phyloP scores from a whole-genome alignment of 64 coral and sea anemone genomes.

The Pachyseris speciosa region DNA sequence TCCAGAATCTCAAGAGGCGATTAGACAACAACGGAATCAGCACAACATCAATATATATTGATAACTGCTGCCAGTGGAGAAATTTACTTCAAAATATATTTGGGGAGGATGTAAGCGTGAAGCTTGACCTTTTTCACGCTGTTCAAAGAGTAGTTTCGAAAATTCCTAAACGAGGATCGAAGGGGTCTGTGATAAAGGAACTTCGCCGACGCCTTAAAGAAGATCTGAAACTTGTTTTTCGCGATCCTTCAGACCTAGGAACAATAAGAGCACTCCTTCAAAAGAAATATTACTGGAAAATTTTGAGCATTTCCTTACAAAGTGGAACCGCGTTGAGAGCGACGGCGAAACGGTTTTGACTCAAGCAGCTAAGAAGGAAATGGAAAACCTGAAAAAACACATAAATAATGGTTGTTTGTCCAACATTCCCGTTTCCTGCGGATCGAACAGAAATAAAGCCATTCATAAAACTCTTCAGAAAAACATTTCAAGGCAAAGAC shows the following conservation, averaged over 20 bases:
- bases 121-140: slow-evolving; percentile 68
- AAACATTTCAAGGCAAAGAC: no score
- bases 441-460: no score
- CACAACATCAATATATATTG: slow-evolving; percentile 1
- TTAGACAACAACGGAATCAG: background rate
- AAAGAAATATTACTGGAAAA: background rate
- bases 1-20: background rate
- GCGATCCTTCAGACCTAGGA: slow-evolving; percentile 22
- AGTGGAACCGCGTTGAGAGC: slow-evolving; percentile 31
- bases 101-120: slow-evolving; percentile 19
- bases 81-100: slow-evolving; percentile 20
- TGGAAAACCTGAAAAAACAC: slow-evolving; percentile 46
- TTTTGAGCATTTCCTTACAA: no score
- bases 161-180: slow-evolving; percentile 50
- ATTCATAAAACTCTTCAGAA: no score
- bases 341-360: slow-evolving; percentile 27
- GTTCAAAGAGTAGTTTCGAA: slow-evolving; percentile 21
- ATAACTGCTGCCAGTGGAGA: slow-evolving; percentile 61
- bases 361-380: slow-evolving; percentile 35
- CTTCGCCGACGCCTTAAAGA: background rate
- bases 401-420: slow-evolving; percentile 54
- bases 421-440: no score
- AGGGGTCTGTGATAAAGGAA: no score
- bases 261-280: background rate
- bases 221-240: slow-evolving; percentile 34